phyloP scores from a whole-genome alignment of 30 jellyfish, hydroid and myxozoan species.

The Sanderia malayensis region DNA sequence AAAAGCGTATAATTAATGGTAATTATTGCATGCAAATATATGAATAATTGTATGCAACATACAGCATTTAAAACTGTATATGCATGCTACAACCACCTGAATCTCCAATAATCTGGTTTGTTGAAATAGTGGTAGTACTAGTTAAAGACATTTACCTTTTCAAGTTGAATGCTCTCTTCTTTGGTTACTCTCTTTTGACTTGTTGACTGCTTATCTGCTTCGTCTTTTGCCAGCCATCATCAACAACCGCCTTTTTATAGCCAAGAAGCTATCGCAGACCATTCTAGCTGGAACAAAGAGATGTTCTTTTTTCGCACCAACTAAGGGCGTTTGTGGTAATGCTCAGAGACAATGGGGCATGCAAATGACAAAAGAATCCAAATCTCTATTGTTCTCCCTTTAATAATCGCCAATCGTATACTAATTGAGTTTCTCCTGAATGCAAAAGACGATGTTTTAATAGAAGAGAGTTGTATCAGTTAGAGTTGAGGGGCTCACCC shows the following conservation, averaged over 20 bases:
- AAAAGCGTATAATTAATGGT: too few species aligned
- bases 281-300: conserved; percentile 35
- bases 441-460: too few species aligned
- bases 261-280: conserved; percentile 22
- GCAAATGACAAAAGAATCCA: conserved; percentile 39
- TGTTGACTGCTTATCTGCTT: conserved; percentile 6
- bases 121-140: too few species aligned
- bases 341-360: conserved; percentile 52
- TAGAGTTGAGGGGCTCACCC: too few species aligned
- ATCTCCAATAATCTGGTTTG: too few species aligned
- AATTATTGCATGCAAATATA: too few species aligned
- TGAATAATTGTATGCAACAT: too few species aligned
- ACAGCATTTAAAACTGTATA: too few species aligned
- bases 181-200: not conserved
- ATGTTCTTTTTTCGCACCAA: conserved; percentile 64
- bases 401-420: conserved; percentile 43
- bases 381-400: conserved; percentile 49
- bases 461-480: too few species aligned
- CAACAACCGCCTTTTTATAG: conserved; percentile 48
- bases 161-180: not conserved
- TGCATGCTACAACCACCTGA: too few species aligned
- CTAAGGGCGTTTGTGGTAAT: conserved; percentile 25
- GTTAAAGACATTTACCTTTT: conserved; percentile 36
- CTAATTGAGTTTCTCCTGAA: too few species aligned
- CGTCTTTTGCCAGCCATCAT: conserved; percentile 51